Percentiles rank a stretch among this genome's conserved stretches.
phyloP scores from a whole-genome alignment of 1,140 invertebrate genomes.

The Chymomyza costata region DNA sequence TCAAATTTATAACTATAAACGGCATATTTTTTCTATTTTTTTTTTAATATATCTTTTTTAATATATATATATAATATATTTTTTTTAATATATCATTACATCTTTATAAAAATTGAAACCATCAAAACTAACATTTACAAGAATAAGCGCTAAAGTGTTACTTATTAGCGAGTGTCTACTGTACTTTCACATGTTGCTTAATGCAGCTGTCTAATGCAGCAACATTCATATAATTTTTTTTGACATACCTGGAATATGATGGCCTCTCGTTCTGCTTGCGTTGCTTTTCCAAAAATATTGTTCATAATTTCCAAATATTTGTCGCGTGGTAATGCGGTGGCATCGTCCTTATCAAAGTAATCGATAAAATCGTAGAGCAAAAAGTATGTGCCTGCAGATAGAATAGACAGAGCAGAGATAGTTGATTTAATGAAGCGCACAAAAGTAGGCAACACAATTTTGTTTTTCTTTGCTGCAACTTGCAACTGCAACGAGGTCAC shows the following conservation, averaged over 20 bases:
- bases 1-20: too few species aligned
- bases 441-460: neutral
- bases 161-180: neutral
- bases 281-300: conserved; percentile 91
- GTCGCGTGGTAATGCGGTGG: conserved; percentile 86
- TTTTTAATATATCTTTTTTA: too few species aligned
- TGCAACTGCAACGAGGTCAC: conserved; percentile 31
- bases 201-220: neutral
- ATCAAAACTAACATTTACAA: too few species aligned
- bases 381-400: conserved; percentile 88
- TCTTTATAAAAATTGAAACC: too few species aligned
- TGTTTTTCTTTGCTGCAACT: neutral
- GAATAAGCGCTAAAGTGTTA: neutral
- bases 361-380: conserved; percentile 93
- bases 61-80: too few species aligned
- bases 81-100: too few species aligned
- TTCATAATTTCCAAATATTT: conserved; percentile 91
- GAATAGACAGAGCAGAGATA: neutral
- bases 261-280: conserved; percentile 87
- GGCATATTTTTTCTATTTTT: too few species aligned
- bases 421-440: neutral
- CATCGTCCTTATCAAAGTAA: conserved; percentile 90
- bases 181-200: conserved; percentile 1
- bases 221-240: neutral
- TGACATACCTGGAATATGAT: conserved; percentile 90